These are phyloP conservation scores for Nowickia ferox DNA, from an alignment of 2,888 invertebrate genomes.

Conservation along the genomic window DNA sequence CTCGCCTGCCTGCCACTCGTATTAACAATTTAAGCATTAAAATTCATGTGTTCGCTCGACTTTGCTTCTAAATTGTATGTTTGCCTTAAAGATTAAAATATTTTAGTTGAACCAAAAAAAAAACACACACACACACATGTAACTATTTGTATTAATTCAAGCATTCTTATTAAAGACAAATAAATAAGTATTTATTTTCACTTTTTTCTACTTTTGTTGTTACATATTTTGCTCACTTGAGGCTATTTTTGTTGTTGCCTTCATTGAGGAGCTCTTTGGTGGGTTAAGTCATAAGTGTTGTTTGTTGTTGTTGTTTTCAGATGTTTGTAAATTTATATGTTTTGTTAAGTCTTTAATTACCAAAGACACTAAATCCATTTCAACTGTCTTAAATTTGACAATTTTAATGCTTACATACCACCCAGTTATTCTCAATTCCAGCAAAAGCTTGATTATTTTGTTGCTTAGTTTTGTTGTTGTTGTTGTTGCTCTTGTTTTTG, in stretches of 20 bases:
- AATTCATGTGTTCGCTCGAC: slow-evolving; percentile 57
- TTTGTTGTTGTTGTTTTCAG: slow-evolving; percentile 31
- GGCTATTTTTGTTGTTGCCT: neutral
- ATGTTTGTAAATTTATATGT: slow-evolving; percentile 70
- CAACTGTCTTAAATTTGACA: slow-evolving; percentile 81
- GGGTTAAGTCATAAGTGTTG: slow-evolving; percentile 30
- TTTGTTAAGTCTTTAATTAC: slow-evolving; percentile 79
- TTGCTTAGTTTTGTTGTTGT: slow-evolving; percentile 22
- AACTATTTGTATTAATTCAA: slow-evolving; percentile 47
- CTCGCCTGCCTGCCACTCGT: slow-evolving; percentile 39
- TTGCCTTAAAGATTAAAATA: slow-evolving; percentile 67
- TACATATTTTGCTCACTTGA: slow-evolving; percentile 1
- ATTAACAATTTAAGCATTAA: slow-evolving; percentile 46
- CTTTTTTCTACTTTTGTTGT: neutral
- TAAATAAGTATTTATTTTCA: slow-evolving; percentile 35
- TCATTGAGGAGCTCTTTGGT: neutral
- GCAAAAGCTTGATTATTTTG: slow-evolving; percentile 36
- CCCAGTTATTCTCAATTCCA: slow-evolving; percentile 74
- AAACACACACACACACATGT: too few relatives aligned
- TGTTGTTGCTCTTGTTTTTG: slow-evolving; percentile 5
- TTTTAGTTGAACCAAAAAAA: slow-evolving; percentile 31
- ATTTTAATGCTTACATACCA: slow-evolving; percentile 81
- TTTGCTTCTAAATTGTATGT: slow-evolving; percentile 38
- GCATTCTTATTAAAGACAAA: slow-evolving; percentile 25
- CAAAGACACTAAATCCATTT: slow-evolving; percentile 80